Percentiles rank a stretch among this genome's conserved stretches.
phyloP scores from a whole-genome alignment of 2,888 invertebrate species.

The Drosophila aldrichi region DNA sequence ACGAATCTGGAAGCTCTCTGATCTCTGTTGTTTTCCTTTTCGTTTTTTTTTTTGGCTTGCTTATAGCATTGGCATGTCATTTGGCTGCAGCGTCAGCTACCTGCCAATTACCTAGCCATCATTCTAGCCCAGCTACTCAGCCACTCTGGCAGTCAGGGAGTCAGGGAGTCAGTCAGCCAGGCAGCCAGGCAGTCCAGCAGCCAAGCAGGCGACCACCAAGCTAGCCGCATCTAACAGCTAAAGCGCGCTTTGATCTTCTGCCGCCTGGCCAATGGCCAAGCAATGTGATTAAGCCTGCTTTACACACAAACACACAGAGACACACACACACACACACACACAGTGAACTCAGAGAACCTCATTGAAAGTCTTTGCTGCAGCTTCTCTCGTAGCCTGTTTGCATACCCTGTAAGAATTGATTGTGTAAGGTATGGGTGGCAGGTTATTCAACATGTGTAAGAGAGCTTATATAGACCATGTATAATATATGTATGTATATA shows the following conservation, averaged over 20 bases:
- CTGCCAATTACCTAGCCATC: constrained; percentile 75
- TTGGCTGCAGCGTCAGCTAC: constrained; percentile 68
- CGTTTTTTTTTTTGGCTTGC: constrained; percentile 8
- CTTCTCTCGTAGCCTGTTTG: constrained; percentile 48
- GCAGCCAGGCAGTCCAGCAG: constrained; percentile 13
- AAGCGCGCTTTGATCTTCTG: constrained; percentile 71
- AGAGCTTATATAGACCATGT: not conserved
- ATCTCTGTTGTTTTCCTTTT: constrained; percentile 10
- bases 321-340: constrained; percentile 8
- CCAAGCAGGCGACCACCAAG: constrained; percentile 69
- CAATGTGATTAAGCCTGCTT: constrained; percentile 83
- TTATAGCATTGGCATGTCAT: constrained; percentile 72
- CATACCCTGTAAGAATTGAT: not conserved
- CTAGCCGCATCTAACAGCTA: constrained; percentile 76
- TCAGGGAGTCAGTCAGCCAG: constrained; percentile 7
- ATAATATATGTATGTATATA: too few relatives aligned
- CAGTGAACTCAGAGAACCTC: constrained; percentile 9
- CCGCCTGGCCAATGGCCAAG: constrained; percentile 82
- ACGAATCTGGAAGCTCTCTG: constrained; percentile 26
- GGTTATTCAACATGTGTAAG: not conserved
- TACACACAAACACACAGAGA: constrained; percentile 47
- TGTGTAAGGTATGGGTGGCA: not conserved
- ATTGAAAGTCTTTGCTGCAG: constrained; percentile 32
- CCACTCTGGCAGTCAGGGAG: constrained; percentile 2
- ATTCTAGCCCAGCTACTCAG: constrained; percentile 60